Base-by-base conservation (phyloP, 2,888 invertebrate species). In the Melanophora roralis region DNA sequence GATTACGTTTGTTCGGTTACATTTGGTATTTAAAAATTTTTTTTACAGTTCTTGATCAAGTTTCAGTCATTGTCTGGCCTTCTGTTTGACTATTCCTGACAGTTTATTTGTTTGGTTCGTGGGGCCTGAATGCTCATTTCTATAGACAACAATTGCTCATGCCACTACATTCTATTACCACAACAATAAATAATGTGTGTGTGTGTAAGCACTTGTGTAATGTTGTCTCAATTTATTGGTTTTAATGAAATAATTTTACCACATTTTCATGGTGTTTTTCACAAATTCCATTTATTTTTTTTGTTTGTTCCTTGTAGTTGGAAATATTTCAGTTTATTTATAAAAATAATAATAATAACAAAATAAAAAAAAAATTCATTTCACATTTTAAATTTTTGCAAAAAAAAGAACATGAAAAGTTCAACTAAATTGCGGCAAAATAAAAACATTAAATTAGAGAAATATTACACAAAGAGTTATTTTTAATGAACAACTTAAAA, bases 181-280 rank as follows among this genome's bases (percentile, higher is more conserved):
- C 59, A 27, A 9, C 12, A 49, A 14, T 57, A 49, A 62, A 40
- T 27, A 53, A 36, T 55, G 45, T 11, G 5, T 47, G 23, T 23
- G 14, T 57, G 14, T 45, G 45, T 16, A 32, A 34, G 4, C 27
- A 51, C 36, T 69, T 53, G 53, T 34, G 16, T 62, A 72, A 73
- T 76, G 80, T 72, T 80, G 80, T 80, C 80, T 76, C 80, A 80
- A 80, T 80, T 80, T 80, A 80, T 80, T 68, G 76, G 73, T 76
- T 80, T 64, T 76, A 80, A 80, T 68, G 72, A 76, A 76, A 80
- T 75, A 45, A 80, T 80, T 76, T 80, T 68, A 80, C 80, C 80
- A 64, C 80, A 80, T 68, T 69, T 76, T 80, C 57, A 73, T 80
- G 76, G 76, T 64, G 45, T 72, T 80, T 76, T 55, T 34, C 68